Base-by-base conservation (phyloP, 1,140 invertebrate genomes). In the Solen grandis region DNA sequence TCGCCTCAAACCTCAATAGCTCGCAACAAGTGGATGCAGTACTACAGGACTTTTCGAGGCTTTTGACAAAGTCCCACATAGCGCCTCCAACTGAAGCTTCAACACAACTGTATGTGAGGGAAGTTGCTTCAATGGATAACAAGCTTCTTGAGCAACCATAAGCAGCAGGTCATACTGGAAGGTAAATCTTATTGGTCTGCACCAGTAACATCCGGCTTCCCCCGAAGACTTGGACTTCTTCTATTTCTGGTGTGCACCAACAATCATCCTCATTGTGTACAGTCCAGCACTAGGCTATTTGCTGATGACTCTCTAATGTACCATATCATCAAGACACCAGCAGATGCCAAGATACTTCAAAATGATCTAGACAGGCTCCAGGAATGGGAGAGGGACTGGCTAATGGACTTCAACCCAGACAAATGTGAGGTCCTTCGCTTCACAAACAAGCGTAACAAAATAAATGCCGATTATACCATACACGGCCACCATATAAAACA, bases 81-180 rank as follows among this genome's bases (percentile, higher is more conserved):
- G n/a, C n/a, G n/a, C n/a, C n/a, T n/a, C n/a, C n/a, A n/a, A n/a
- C n/a, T n/a, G n/a, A n/a, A n/a, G n/a, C n/a, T n/a, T n/a, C n/a
- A n/a, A n/a, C n/a, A n/a, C n/a, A n/a, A n/a, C n/a, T n/a, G n/a
- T n/a, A n/a, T n/a, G n/a, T n/a, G n/a, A n/a, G n/a, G n/a, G n/a
- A n/a, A n/a, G n/a, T n/a, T n/a, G n/a, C n/a, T n/a, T n/a, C n/a
- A n/a, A n/a, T n/a, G n/a, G n/a, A n/a, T n/a, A n/a, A n/a, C n/a
- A n/a, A n/a, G n/a, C n/a, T n/a, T n/a, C n/a, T n/a, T n/a, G n/a
- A n/a, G n/a, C n/a, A n/a, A n/a, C n/a, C n/a, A 65, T 25, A 62
- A 25, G n/a, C 73, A 76, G 22, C 35, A 52, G 41, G 73, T 76
- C 35, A 14, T 76, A 16, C 35, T 76, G 38, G 57, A 76, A n/a